Evolutionary conservation across 92 coral and sea anemone species (phyloP).

Genomic region (Porites lobata): DNA sequence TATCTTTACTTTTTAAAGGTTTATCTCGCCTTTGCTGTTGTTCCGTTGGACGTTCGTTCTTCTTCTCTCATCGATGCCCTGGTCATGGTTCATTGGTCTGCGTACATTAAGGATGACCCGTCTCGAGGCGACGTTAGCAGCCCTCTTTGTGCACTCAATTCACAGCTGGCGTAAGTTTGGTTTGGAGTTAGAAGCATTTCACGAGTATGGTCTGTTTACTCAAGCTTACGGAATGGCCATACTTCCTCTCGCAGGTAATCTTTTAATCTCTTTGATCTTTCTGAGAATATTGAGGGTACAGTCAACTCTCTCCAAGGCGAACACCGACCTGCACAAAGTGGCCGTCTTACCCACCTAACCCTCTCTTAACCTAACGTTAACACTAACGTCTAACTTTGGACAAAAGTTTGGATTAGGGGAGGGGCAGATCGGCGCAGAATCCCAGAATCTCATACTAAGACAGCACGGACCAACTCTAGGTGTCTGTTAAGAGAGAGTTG

Average conservation of each 20-base stretch:
- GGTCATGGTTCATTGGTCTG: slow-evolving; percentile 76
- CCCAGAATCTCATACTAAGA: too few relatives aligned
- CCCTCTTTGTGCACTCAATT: slow-evolving; percentile 63
- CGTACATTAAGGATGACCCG: slow-evolving; percentile 75
- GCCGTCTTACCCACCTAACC: too few relatives aligned
- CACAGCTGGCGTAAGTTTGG: slow-evolving; percentile 89
- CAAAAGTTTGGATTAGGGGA: too few relatives aligned
- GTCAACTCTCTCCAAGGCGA: too few relatives aligned
- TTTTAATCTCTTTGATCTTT: too few relatives aligned
- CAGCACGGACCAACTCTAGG: too few relatives aligned
- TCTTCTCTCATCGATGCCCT: slow-evolving; percentile 77
- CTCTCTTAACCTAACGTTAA: too few relatives aligned
- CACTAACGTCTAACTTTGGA: too few relatives aligned
- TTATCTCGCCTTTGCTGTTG: slow-evolving; percentile 63
- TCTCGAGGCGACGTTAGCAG: slow-evolving; percentile 69
- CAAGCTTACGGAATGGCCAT: slow-evolving; percentile 85
- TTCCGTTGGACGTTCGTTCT: slow-evolving; percentile 81
- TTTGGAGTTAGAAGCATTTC: slow-evolving; percentile 79
- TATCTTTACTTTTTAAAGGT: slow-evolving; percentile 32
- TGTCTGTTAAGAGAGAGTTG: too few relatives aligned
- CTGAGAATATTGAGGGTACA: too few relatives aligned
- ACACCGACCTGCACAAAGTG: too few relatives aligned
- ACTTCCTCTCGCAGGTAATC: slow-evolving; percentile 76
- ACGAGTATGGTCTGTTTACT: slow-evolving; percentile 74
- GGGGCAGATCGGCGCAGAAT: too few relatives aligned